Evolutionary conservation across 2,113 vertebrate genomes (phyloP).

Genomic region (Dermatemys mawii): DNA sequence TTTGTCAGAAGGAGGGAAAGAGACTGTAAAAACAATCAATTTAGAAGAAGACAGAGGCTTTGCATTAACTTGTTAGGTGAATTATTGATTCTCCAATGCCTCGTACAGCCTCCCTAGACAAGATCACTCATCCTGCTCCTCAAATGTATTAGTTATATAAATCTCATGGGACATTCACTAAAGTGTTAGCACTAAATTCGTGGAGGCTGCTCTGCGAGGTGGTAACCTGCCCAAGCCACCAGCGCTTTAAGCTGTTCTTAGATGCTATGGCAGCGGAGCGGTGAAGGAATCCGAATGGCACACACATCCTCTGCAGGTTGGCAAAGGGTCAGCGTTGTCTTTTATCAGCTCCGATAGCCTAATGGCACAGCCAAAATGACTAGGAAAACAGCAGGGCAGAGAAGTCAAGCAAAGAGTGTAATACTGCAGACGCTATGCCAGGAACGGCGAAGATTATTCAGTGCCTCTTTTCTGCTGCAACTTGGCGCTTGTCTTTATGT

Average conservation of each 20-base stretch:
- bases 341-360: neutral
- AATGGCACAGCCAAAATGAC: accelerated
- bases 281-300: neutral
- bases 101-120: accelerated
- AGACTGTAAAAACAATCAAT: neutral
- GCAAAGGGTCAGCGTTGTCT: neutral
- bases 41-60: neutral
- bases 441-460: neutral
- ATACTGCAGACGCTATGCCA: neutral
- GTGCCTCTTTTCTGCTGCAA: neutral
- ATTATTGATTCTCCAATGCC: slow-evolving; percentile 8
- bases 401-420: neutral
- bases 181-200: neutral
- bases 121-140: slow-evolving; percentile 38
- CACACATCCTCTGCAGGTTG: neutral
- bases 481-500: neutral
- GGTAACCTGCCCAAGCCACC: neutral
- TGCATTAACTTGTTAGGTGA: neutral
- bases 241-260: neutral
- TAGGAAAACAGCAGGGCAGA: neutral
- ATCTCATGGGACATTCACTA: neutral
- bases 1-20: accelerated
- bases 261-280: neutral
- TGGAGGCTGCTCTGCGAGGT: neutral
- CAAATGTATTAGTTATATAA: neutral